Evolutionary conservation across 2,888 invertebrate species (phyloP), one percentile per base, ranked within the genome.

Genomic region (Agrypnus murinus): DNA sequence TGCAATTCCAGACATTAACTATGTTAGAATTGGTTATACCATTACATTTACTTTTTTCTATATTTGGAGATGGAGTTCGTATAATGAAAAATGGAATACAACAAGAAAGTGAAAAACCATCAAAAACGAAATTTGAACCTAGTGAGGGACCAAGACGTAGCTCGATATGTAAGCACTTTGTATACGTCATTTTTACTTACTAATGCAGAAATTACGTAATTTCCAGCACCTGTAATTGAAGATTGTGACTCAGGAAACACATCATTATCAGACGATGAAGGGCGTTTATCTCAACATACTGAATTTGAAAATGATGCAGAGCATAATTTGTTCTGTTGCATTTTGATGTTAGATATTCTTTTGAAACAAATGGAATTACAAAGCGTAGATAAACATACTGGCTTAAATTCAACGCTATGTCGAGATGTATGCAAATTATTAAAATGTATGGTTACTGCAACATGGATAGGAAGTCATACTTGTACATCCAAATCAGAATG

Each of bases 321-420:
- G 80, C 87, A 92, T 62, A 95, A 96, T 84, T 87, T 98, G n/a
- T 95, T 95, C 0, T 98, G 98, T 82, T 98, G 97, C 83, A 96
- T 98, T 75, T 90, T 98, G 40, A 98, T 99, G 97, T 87, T 99
- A 74, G 99, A 99, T 82, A 93, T 98, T 77, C 87, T 98, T 55
- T 87, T 98, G 10, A 97, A 97, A 87, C 99, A 99, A 92, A 91
- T 96, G 90, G 95, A 95, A 82, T 87, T 96, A 10, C 95, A 96
- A 85, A 93, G 94, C 78, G 89, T 94, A n/a, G 92, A 93, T 77
- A 90, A 90, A 75, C 93, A 95, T 81, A 91, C 92, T 75, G 95
- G 95, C 43, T 89, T 95, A 68, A 92, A 92, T 80, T 93, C 93
- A 7, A 89, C 90, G 71, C 89, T 93, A 1, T 92, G 93, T 76